Evolutionary conservation across 2,888 invertebrate species (phyloP).

Genomic region (Nomada goodeniana): DNA sequence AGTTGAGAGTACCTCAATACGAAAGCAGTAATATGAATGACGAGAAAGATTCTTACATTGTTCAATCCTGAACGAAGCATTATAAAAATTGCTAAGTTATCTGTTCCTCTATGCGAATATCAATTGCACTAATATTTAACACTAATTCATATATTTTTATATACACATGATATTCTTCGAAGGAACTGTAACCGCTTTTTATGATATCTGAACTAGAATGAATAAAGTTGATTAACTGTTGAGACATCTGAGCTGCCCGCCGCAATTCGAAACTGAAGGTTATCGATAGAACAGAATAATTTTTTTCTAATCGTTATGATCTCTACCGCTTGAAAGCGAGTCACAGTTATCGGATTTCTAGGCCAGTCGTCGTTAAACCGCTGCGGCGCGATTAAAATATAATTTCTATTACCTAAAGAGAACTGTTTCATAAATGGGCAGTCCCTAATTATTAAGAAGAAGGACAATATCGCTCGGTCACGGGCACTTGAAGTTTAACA

Average conservation of each 20-base stretch:
- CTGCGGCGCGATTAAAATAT: conserved; percentile 48
- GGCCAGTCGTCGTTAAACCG: conserved; percentile 61
- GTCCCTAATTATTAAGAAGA: neutral
- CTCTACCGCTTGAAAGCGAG: conserved; percentile 32
- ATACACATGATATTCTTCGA: too few relatives aligned
- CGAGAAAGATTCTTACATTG: neutral
- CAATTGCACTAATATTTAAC: too few relatives aligned
- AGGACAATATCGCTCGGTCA: neutral
- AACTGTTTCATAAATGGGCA: neutral
- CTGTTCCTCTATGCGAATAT: too few relatives aligned
- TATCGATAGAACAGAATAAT: too few relatives aligned
- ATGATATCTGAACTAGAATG: too few relatives aligned
- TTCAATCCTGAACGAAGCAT: neutral
- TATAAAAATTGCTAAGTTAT: too few relatives aligned
- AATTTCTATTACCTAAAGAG: conserved; percentile 27
- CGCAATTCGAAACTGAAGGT: too few relatives aligned
- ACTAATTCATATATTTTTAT: too few relatives aligned
- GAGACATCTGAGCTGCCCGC: too few relatives aligned
- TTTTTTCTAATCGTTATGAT: neutral
- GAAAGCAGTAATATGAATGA: neutral
- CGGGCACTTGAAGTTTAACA: neutral
- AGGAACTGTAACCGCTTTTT: too few relatives aligned
- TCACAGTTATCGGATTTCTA: conserved; percentile 53
- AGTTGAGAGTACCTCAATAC: too few relatives aligned
- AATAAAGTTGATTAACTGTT: too few relatives aligned